Evolutionary conservation across 2,797 vertebrate genomes (phyloP), one percentile per base, ranked within the genome.

Genomic region (Kryptopterus vitreolus): DNA sequence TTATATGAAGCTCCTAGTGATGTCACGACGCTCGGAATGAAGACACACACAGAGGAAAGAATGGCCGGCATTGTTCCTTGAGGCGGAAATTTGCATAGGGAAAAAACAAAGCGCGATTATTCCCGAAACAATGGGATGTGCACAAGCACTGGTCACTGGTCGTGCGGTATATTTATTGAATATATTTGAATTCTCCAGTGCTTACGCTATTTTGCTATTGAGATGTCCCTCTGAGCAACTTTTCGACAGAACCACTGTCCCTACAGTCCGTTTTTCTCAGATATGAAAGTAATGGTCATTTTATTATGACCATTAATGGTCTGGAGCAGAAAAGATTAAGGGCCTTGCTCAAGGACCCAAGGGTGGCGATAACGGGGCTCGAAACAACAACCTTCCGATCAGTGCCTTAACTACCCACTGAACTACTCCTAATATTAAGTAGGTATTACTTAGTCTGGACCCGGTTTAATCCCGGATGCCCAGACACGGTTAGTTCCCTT

Each of bases 221-320:
- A 70, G 48, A 35, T 73, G 61, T 78, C 52, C 68, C 24, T 73
- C 52, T 77, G 59, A 73, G 81, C 69, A 78, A 50, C 50, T 73
- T 73, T 66, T 65, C 78, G 76, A 65, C 76, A 73, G 59, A n/a
- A 43, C 69, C 22, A 29, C 53, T 35, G 55, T 82, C 80, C 66
- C 75, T 63, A 31, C 8, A 77, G 58, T 65, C 48, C 75, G 52
- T 76, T 73, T 78, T 38, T 26, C 61, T 73, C 59, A 48, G 76
- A 58, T 38, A 59, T 50, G 52, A 78, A 72, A 74, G 81, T 59
- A 74, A 59, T 35, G 16, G 61, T 74, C 4, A 31, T 78, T 78
- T 74, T 66, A 52, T 76, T 53, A 70, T 58, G 79, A 74, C 26
- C n/a, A n/a, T n/a, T n/a, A n/a, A n/a, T n/a, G n/a, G n/a, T n/a